Base-by-base conservation (phyloP, 2,797 vertebrate species). In the Falco peregrinus region DNA sequence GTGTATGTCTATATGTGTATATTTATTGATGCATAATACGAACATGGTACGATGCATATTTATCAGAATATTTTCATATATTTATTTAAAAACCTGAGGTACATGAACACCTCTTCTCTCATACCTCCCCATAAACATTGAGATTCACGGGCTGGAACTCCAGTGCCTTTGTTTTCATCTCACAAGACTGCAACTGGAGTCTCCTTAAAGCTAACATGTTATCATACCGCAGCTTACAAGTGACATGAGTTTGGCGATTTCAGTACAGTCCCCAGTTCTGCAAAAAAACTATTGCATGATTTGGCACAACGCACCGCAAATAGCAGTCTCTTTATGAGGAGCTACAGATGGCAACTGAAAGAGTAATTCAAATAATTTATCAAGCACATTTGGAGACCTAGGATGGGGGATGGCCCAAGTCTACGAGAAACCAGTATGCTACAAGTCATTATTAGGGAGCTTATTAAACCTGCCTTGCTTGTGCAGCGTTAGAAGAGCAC, bases 291-390 rank as follows among this genome's bases (percentile, higher is more conserved):
- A 96, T 73, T 89, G 95, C 89, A 90, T 74, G 94, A 97, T 95
- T 97, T 97, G 98, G 97, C 97, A 98, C 96, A 86, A 94, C 1
- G 13, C 76, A 77, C 25, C 3, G 97, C 97, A 97, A 98, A 98
- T 97, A 98, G 94, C 97, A 97, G 97, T 89, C 96, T 96, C 97
- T 98, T 98, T 94, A 97, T 91, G 95, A 97, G 91, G 96, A 97
- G 96, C 97, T 95, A 97, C 97, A 98, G 97, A 97, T 97, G 97
- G 97, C 97, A 96, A 97, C 47, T 96, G 97, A 92, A 97, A 96
- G 84, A 84, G 84, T 93, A 91, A 91, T 96, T 95, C 93, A 97
- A 97, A 95, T 77, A 97, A 97, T 97, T 97, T 96, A 96, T 95
- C 97, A 96, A 96, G 94, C 79, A 93, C 89, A 95, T 97, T 97